Conservation (phyloP, 2,797 vertebrate species). For the Manis pentadactyla region DNA sequence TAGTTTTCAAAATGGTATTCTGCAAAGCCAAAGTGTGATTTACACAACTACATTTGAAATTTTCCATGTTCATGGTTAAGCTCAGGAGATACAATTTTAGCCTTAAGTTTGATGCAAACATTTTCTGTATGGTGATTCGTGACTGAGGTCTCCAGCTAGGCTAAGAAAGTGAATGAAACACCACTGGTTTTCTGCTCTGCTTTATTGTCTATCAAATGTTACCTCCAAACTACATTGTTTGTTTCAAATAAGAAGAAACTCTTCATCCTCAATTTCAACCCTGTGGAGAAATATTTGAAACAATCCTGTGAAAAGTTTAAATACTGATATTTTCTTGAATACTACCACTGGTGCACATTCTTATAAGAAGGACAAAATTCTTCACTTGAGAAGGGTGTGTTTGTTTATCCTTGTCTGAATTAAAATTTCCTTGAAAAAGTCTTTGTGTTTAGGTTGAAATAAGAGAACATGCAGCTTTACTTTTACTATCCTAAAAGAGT, state of each 20-base stretch:
- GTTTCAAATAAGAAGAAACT: constrained; percentile 49
- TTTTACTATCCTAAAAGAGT: constrained; percentile 12
- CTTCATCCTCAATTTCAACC: background rate
- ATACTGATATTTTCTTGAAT: constrained; percentile 47
- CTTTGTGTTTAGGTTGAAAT: constrained; percentile 15
- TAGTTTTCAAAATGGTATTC: constrained; percentile 68
- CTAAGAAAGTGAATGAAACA: constrained; percentile 56
- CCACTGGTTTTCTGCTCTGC: constrained; percentile 28
- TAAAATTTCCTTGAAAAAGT: constrained; percentile 30
- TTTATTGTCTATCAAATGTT: background rate
- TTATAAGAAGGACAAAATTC: constrained; percentile 19
- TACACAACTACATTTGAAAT: constrained; percentile 46
- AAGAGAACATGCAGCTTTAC: constrained; percentile 2
- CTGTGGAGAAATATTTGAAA: constrained; percentile 20
- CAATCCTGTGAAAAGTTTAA: constrained; percentile 49
- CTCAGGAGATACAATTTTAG: constrained; percentile 51
- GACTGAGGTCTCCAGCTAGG: background rate
- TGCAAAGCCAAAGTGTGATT: constrained; percentile 57
- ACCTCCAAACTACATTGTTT: constrained; percentile 15
- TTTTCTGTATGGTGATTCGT: constrained; percentile 44
- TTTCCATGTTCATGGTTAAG: constrained; percentile 57
- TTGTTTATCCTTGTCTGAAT: constrained; percentile 11
- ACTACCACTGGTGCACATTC: background rate
- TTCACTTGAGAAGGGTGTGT: background rate
- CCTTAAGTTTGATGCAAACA: constrained; percentile 49